Evolutionary conservation across 1,140 invertebrate genomes (phyloP).

Genomic region (Cheumatopsyche charites): DNA sequence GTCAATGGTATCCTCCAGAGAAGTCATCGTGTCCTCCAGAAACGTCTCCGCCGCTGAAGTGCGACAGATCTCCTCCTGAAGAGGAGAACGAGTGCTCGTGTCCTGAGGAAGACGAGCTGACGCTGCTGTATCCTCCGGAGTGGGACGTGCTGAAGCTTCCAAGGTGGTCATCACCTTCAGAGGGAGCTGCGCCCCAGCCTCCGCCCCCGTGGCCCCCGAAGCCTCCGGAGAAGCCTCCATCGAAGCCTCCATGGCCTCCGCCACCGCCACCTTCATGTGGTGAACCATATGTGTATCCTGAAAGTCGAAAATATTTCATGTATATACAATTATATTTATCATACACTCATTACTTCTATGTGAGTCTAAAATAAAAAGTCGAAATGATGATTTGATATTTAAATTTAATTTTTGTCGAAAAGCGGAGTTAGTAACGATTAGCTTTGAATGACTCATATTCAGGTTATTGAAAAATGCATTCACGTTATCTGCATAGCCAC

Average conservation of each 20-base stretch:
- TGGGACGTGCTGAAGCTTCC: slow-evolving; percentile 1
- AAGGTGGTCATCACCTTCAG: slow-evolving; percentile 46
- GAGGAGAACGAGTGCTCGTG: slow-evolving; percentile 12
- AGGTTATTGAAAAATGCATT: too few species aligned
- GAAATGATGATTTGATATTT: too few species aligned
- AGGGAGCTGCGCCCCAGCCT: slow-evolving; percentile 52
- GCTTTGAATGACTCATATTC: too few species aligned
- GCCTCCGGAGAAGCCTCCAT: slow-evolving; percentile 53
- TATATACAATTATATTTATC: too few species aligned
- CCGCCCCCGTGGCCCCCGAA: slow-evolving; percentile 52
- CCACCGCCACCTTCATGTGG: slow-evolving; percentile 57
- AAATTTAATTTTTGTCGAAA: too few species aligned
- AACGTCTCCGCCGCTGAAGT: slow-evolving; percentile 1
- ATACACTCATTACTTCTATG: too few species aligned
- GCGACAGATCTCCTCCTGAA: neutral
- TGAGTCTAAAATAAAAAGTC: too few species aligned
- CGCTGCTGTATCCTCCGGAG: neutral
- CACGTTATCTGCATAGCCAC: too few species aligned
- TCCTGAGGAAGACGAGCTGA: neutral
- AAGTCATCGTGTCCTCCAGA: slow-evolving; percentile 27
- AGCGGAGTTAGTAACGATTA: too few species aligned
- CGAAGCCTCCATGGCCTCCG: slow-evolving; percentile 52
- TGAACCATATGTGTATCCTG: slow-evolving; percentile 57
- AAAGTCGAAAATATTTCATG: too few species aligned
- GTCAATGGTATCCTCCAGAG: slow-evolving; percentile 22